Evolutionary conservation across 2,113 vertebrate genomes (phyloP).

Genomic region (Dunckerocampus dactyliophorus): DNA sequence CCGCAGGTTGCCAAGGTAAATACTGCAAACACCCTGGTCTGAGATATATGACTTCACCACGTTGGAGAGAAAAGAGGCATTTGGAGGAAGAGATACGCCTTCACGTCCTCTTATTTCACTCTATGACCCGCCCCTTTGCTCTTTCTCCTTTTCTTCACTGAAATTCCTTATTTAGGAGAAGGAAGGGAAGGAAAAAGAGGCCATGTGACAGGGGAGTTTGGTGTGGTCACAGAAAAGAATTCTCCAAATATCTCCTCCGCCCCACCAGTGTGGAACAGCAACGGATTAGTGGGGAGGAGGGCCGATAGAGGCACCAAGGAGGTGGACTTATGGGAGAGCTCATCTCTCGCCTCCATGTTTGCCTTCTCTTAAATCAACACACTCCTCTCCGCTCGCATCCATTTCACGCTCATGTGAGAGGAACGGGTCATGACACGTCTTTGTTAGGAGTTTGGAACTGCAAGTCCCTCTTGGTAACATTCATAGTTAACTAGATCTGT

Average conservation of each 20-base stretch:
- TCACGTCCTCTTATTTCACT: constrained; percentile 53
- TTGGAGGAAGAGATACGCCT: constrained; percentile 33
- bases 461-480: not conserved
- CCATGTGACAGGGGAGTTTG: constrained; percentile 52
- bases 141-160: constrained; percentile 39
- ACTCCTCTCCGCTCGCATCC: constrained; percentile 1
- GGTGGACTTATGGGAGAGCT: constrained; percentile 35
- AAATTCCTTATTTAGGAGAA: constrained; percentile 71
- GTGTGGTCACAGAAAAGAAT: constrained; percentile 65
- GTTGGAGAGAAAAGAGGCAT: constrained; percentile 38
- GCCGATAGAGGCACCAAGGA: constrained; percentile 32
- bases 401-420: constrained; percentile 5
- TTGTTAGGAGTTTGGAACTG: not conserved
- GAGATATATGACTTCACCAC: constrained; percentile 54
- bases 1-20: constrained; percentile 17
- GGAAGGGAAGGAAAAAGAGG: constrained; percentile 46
- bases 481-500: not conserved
- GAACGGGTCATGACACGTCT: constrained; percentile 6
- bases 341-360: constrained; percentile 26
- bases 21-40: constrained; percentile 37
- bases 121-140: constrained; percentile 43
- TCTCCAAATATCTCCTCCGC: constrained; percentile 63
- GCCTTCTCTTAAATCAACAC: constrained; percentile 14
- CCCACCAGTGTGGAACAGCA: constrained; percentile 22
- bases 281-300: not conserved